Evolutionary conservation across 2,113 vertebrate species (phyloP).

Genomic region (Salvator merianae): DNA sequence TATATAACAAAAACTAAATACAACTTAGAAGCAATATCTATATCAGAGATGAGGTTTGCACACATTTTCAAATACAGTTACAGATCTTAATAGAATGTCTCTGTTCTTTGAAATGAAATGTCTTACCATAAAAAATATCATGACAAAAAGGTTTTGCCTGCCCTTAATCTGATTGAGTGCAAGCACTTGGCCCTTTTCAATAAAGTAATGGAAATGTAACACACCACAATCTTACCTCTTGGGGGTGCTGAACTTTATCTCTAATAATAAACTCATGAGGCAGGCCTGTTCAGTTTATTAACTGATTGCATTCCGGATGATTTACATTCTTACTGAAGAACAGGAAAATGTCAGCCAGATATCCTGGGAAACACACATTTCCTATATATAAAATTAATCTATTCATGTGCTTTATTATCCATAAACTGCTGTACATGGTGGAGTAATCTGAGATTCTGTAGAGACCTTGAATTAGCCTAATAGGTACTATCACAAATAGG

Average conservation of each 20-base stretch:
- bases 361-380: background rate
- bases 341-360: background rate
- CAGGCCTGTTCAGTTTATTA: background rate
- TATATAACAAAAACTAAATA: constrained; percentile 34
- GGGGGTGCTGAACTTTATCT: constrained; percentile 5
- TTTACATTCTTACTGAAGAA: background rate
- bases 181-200: constrained; percentile 2
- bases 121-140: constrained; percentile 20
- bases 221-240: constrained; percentile 10
- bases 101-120: constrained; percentile 35
- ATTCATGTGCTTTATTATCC: background rate
- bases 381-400: background rate
- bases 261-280: background rate
- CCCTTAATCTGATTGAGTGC: constrained; percentile 32
- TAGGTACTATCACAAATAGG: background rate
- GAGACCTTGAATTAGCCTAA: background rate
- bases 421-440: background rate
- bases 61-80: constrained; percentile 30
- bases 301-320: background rate
- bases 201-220: constrained; percentile 27
- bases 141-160: constrained; percentile 7
- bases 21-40: constrained; percentile 7
- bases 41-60: constrained; percentile 36
- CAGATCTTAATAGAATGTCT: constrained; percentile 26
- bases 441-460: background rate